A percentile compares a stretch with the other conserved stretches of the same genome.
phyloP scores from a whole-genome alignment of 2,797 vertebrate genomes.

The Crypturellus tataupa region DNA sequence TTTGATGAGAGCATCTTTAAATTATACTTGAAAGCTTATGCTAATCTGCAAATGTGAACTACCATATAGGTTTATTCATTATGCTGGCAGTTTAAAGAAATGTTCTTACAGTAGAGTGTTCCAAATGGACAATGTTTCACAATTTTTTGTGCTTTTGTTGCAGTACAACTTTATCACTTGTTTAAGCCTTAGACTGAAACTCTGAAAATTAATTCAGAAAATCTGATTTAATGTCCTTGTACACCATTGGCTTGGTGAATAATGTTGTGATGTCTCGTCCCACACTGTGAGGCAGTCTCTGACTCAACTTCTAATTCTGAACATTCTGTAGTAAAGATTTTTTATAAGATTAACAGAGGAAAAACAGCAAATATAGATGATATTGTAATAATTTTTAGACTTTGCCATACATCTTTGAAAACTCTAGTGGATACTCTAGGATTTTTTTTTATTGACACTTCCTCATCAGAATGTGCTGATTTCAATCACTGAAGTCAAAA shows the following conservation, averaged over 20 bases:
- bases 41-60: background rate
- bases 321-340: background rate
- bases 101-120: background rate
- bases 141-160: background rate
- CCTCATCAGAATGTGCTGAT: background rate
- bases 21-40: background rate
- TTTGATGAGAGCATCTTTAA: background rate
- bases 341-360: background rate
- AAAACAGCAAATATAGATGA: background rate
- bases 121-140: background rate
- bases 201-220: background rate
- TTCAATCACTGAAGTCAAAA: background rate
- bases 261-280: background rate
- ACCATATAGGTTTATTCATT: background rate
- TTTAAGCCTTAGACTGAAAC: background rate
- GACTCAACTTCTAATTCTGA: background rate
- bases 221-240: background rate
- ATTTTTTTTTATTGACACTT: background rate
- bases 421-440: background rate
- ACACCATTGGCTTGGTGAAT: background rate
- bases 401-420: background rate
- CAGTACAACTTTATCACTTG: fast-evolving
- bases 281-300: background rate
- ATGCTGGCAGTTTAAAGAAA: background rate
- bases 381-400: background rate